Conservation (phyloP, 2,797 vertebrate species). For the Anisognathus igniventris region DNA sequence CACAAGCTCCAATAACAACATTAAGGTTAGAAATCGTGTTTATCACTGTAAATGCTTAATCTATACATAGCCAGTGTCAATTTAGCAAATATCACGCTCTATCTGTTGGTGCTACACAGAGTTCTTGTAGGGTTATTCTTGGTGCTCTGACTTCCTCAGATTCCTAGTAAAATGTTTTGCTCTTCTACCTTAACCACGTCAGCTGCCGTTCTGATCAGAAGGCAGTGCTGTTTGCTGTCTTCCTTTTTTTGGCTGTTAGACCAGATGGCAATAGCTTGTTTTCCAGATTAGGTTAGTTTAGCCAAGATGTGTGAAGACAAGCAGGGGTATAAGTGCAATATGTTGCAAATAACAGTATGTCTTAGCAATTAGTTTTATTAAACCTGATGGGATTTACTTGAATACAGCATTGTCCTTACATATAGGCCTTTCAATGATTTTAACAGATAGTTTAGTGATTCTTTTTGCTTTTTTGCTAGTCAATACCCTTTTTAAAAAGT, state of each 20-base stretch:
- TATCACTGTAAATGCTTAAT: background rate
- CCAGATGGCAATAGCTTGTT: background rate
- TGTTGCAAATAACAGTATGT: background rate
- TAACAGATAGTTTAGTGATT: background rate
- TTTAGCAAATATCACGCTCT: background rate
- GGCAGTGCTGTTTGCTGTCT: background rate
- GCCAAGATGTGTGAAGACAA: background rate
- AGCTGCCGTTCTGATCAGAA: background rate
- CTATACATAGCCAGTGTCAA: background rate
- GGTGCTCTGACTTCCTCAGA: background rate
- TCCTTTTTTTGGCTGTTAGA: background rate
- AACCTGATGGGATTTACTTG: background rate
- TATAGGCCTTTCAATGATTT: background rate
- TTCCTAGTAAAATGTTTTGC: background rate
- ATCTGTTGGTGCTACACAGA: background rate
- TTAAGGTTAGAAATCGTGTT: background rate
- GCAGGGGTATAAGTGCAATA: background rate
- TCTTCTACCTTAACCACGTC: background rate
- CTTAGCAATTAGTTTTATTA: background rate
- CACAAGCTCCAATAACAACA: background rate
- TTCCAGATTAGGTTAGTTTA: slow-evolving; percentile 24
- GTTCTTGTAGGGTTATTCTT: background rate
- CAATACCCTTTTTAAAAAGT: background rate
- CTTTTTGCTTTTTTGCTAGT: background rate
- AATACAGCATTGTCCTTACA: background rate